phyloP scores from a whole-genome alignment of 2,888 invertebrate species.

The Harmothoe impar region DNA sequence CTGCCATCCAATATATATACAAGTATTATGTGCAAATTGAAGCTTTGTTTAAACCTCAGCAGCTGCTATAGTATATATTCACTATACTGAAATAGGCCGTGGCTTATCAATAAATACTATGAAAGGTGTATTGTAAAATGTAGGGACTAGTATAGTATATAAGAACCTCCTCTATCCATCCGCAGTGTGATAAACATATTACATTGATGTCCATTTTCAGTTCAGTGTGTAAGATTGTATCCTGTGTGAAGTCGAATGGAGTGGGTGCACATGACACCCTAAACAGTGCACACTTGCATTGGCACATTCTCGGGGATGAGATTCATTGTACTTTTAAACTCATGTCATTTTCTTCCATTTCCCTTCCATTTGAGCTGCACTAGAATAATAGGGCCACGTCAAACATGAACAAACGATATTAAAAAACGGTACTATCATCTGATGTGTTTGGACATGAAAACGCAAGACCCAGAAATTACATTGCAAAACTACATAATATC shows the following conservation, averaged over 20 bases:
- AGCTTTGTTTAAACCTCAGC: neutral
- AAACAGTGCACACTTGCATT: too few relatives aligned
- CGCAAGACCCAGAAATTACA: too few relatives aligned
- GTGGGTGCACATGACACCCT: too few relatives aligned
- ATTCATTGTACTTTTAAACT: neutral
- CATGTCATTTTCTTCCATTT: too few relatives aligned
- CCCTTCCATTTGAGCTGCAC: too few relatives aligned
- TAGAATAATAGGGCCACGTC: too few relatives aligned
- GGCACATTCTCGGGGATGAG: neutral
- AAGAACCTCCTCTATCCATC: neutral
- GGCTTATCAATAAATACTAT: neutral
- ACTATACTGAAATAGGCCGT: neutral
- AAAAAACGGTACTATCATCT: too few relatives aligned
- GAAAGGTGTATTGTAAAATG: neutral
- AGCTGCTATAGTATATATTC: neutral
- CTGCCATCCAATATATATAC: conserved; percentile 26
- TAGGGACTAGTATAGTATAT: neutral
- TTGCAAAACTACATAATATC: too few relatives aligned
- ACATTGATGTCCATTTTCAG: too few relatives aligned
- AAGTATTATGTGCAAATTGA: neutral
- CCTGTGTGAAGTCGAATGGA: neutral
- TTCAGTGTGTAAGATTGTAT: neutral
- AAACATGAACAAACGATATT: too few relatives aligned
- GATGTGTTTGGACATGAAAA: too few relatives aligned
- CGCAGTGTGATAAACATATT: too few relatives aligned